phyloP scores from a whole-genome alignment of 2,113 vertebrate species.

The Brachionichthys hirsutus region DNA sequence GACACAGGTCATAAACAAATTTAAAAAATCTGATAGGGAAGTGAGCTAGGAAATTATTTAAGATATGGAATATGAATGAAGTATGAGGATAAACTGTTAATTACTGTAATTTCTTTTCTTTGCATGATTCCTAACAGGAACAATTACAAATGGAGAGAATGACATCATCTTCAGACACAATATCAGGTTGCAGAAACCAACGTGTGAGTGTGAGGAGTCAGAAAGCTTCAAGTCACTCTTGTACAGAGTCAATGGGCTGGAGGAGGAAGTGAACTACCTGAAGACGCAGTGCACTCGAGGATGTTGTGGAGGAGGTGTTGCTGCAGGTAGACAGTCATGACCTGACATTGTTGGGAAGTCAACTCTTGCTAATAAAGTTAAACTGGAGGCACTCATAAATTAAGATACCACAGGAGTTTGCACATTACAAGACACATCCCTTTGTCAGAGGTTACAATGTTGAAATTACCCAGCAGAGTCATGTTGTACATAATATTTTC shows the following conservation, averaged over 20 bases:
- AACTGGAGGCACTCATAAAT: no score
- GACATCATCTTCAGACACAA: constrained; percentile 87
- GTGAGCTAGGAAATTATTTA: no score
- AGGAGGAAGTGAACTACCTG: constrained; percentile 83
- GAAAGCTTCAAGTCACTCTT: constrained; percentile 78
- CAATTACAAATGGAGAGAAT: constrained; percentile 74
- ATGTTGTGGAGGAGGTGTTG: constrained; percentile 75
- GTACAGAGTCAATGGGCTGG: constrained; percentile 83
- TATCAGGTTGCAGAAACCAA: constrained; percentile 78
- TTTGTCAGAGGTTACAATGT: no score
- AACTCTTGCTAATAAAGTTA: neutral
- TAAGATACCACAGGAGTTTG: no score
- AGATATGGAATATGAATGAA: neutral
- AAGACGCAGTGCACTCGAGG: constrained; percentile 79
- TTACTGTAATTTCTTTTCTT: neutral
- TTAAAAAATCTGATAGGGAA: neutral
- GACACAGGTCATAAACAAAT: constrained; percentile 51
- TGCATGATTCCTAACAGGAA: constrained; percentile 59
- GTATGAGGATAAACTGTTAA: no score
- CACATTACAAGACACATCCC: no score
- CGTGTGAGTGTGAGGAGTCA: constrained; percentile 77
- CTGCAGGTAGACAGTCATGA: constrained; percentile 61
- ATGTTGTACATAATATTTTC: no score
- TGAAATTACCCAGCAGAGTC: no score
- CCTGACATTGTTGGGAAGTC: neutral